Base-by-base conservation (phyloP, 2,888 invertebrate species). In the Punctoribates punctum region DNA sequence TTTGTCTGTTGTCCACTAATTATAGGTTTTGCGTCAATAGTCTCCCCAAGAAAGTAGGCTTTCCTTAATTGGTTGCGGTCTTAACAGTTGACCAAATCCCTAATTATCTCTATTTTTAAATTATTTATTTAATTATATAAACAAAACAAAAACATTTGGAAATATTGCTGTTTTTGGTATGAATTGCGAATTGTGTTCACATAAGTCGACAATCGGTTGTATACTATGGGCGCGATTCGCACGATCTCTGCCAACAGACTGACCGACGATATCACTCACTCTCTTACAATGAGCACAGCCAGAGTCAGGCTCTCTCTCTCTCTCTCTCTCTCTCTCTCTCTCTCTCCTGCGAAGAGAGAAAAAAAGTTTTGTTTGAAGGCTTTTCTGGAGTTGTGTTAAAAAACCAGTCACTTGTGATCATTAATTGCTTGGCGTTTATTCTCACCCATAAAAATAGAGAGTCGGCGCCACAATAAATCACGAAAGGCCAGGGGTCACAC, bases 381-480 rank as follows among this genome's bases (percentile, higher is more conserved):
- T 51, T n/a, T 48, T 17, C 34, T 34, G 34, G 5, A n/a, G 51
- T 51, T 51, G 51, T 51, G 51, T 51, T 51, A 51, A 51, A 51
- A 51, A 51, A 51, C 51, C 51, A 51, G 51, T 60, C 60, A 27
- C 60, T 65, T 65, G 34, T 65, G 34, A 65, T 65, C 65, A 65
- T 65, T 65, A 65, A 65, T 65, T 65, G 65, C 60, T 25, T 54
- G 60, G 60, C 60, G 38, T 65, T 65, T 65, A 65, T 65, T 65
- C 65, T 65, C n/a, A 65, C n/a, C 65, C 65, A 65, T 65, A 65
- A 65, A 62, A 65, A 65, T 38, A 65, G 65, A 65, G 65, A 65
- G 65, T 65, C 65, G 65, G 65, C 65, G 65, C 65, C 65, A 65
- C 65, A 65, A 65, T 65, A 65, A 65, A 65, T 65, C 65, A 65